Percentiles rank a stretch among this genome's conserved stretches.
Conservation (phyloP, 2,888 invertebrate genomes). For the Bursaphelenchus okinawaensis region DNA sequence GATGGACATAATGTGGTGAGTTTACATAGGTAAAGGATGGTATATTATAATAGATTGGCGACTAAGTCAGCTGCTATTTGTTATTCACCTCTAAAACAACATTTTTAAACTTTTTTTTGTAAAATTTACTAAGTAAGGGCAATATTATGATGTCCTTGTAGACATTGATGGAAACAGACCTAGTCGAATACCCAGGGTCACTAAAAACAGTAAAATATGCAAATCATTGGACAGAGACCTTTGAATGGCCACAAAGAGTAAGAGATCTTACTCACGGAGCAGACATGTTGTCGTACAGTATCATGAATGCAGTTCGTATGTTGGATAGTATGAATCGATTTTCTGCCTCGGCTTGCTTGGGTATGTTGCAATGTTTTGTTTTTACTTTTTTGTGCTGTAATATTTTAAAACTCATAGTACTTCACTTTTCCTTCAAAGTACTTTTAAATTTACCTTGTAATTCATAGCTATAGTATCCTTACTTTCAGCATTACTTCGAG, state of each 20-base stretch:
- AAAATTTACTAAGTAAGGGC: neutral
- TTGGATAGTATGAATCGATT: neutral
- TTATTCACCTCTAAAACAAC: too few species aligned
- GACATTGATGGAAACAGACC: conserved; percentile 16
- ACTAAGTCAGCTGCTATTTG: too few species aligned
- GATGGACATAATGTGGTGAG: conserved; percentile 36
- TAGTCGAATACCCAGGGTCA: neutral
- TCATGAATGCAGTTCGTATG: neutral
- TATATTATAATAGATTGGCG: neutral
- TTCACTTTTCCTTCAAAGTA: too few species aligned
- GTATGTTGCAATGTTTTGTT: too few species aligned
- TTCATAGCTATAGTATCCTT: too few species aligned
- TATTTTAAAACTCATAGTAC: too few species aligned
- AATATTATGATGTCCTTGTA: neutral
- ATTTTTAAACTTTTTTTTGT: too few species aligned
- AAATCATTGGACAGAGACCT: conserved; percentile 13
- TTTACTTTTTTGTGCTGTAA: too few species aligned
- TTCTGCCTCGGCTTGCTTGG: neutral
- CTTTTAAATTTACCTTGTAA: too few species aligned
- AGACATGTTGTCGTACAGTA: neutral
- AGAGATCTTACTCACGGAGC: neutral
- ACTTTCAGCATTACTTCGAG: neutral
- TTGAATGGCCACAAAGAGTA: conserved; percentile 8
- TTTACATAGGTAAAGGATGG: neutral
- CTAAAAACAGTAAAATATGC: conserved; percentile 16